Evolutionary conservation across 2,888 invertebrate species (phyloP), one percentile per base, ranked within the genome.

Genomic region (Boloria euphrosyne): DNA sequence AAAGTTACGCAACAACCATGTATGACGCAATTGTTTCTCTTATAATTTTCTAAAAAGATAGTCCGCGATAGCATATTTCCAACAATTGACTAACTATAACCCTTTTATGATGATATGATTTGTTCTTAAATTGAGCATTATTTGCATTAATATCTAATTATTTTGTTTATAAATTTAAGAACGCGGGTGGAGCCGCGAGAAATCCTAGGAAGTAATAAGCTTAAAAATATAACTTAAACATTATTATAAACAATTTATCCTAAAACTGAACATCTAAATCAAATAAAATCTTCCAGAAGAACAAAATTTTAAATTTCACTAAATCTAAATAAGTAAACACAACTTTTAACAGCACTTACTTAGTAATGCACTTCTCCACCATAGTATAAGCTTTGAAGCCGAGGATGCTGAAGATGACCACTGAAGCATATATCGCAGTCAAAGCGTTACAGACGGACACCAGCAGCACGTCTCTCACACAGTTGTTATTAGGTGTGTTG

Each of bases 301-400:
- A n/a, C n/a, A n/a, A n/a, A n/a, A n/a, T n/a, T 51, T 13, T 2
- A 3, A 22, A 22, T 10, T 10, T 22, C 13, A 22, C 27, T 13
- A 22, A n/a, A n/a, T 14, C 2, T 1, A n/a, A 52, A 14, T 17
- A 44, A 14, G 13, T 14, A 51, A 43, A 18, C 5, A 61, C n/a
- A 43, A 10, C 31, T 7, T 7, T 38, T 38, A 1, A 10, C 17
- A 13, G 2, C 3, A 84, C 90, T 87, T 70, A 90, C 90, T 89
- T 86, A 70, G 76, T 93, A 74, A 97, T 93, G 85, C 98, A 98
- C 75, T 95, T 95, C 81, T 97, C 96, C 70, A 97, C 97, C 90
- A 97, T 97, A 70, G 95, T 95, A 80, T 95, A 96, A n/a, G 98
- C 98, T 91, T 98, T 98, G 93, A 98, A 98, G 62, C 98, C 98